These are phyloP conservation scores for Physeter macrocephalus DNA, from an alignment of 2,113 vertebrate genomes.

Conservation along the genomic window DNA sequence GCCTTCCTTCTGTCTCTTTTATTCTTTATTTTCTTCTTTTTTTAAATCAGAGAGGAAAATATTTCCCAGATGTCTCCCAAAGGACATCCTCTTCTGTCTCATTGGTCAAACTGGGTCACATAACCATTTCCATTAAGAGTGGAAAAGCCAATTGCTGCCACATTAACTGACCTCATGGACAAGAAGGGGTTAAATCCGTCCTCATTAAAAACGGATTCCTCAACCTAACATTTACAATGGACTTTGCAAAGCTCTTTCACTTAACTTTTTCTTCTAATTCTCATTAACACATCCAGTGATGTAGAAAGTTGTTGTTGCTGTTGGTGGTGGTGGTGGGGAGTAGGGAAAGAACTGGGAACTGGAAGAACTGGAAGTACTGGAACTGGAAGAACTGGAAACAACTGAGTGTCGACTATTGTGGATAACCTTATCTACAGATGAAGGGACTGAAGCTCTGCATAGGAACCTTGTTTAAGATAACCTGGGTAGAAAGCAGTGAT, in stretches of 20 bases:
- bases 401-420: background rate
- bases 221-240: background rate
- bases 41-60: background rate
- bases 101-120: background rate
- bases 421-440: background rate
- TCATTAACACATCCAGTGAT: background rate
- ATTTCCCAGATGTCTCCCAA: background rate
- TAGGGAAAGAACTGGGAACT: background rate
- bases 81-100: background rate
- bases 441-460: background rate
- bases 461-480: background rate
- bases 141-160: background rate
- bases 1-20: background rate
- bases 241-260: background rate
- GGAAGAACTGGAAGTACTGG: background rate
- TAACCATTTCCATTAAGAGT: background rate
- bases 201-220: background rate
- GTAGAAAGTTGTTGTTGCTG: background rate
- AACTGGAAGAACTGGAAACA: background rate
- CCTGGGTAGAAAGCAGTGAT: background rate
- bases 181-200: background rate
- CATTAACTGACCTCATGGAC: background rate
- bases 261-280: background rate
- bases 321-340: background rate
- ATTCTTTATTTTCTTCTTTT: background rate